phyloP scores from a whole-genome alignment of 2,113 vertebrate species.

The Romanogobio albipinnatus region DNA sequence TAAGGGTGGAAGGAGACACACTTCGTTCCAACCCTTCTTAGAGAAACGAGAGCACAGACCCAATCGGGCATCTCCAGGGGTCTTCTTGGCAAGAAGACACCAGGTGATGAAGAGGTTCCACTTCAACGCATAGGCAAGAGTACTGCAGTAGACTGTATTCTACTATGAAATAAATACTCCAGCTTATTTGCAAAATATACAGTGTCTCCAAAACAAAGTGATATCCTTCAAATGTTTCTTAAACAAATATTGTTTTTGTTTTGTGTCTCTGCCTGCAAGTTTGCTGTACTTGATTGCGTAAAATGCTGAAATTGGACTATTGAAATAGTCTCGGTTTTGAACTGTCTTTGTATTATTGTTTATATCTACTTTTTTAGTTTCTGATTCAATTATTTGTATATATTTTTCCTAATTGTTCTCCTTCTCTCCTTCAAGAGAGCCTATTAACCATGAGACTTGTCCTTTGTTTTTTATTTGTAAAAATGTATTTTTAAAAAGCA shows the following conservation, averaged over 20 bases:
- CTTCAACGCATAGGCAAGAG: too few species aligned
- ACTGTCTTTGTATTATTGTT: neutral
- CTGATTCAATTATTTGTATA: neutral
- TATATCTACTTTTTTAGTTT: neutral
- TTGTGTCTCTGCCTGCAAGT: neutral
- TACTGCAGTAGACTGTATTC: too few species aligned
- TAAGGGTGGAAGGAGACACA: too few species aligned
- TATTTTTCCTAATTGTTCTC: neutral
- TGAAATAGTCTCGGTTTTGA: neutral
- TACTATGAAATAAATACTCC: neutral
- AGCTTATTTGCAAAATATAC: neutral
- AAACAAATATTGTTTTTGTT: neutral
- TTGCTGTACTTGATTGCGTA: neutral
- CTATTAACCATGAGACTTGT: neutral
- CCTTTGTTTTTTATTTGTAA: neutral
- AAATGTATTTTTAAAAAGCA: too few species aligned
- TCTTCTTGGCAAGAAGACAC: too few species aligned
- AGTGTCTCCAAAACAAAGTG: neutral
- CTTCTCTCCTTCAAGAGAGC: neutral
- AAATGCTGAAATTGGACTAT: neutral
- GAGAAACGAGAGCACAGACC: too few species aligned
- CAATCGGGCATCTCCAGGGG: too few species aligned
- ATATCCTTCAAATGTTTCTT: neutral
- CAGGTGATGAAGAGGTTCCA: too few species aligned
- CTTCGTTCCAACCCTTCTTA: too few species aligned